A percentile compares a stretch with the other conserved stretches of the same genome.
Evolutionary conservation across 2,797 vertebrate genomes (phyloP).

Genomic region (Eulemur albifrons): DNA sequence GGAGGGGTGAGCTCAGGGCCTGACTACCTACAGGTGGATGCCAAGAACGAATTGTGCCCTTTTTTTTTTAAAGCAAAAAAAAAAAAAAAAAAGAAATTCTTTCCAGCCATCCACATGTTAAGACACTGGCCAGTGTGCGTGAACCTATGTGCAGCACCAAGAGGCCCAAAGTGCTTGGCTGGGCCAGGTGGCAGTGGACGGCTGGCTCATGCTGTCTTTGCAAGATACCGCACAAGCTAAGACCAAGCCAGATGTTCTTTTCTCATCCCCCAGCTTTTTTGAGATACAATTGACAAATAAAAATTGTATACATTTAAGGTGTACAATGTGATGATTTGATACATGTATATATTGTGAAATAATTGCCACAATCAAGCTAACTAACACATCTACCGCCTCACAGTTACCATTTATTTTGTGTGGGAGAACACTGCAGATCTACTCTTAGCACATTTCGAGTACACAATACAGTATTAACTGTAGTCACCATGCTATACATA

Average conservation of each 20-base stretch:
- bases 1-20: background rate
- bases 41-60: background rate
- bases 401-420: too few species aligned
- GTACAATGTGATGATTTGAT: background rate
- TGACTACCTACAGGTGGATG: background rate
- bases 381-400: too few species aligned
- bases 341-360: background rate
- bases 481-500: too few species aligned
- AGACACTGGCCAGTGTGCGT: background rate
- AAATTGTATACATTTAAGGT: too few species aligned
- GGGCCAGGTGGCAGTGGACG: rapidly evolving
- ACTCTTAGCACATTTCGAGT: too few species aligned
- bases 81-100: background rate
- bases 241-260: background rate
- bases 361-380: background rate
- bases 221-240: rapidly evolving
- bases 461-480: background rate
- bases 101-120: background rate
- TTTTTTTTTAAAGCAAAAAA: background rate
- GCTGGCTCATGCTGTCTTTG: background rate
- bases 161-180: rapidly evolving
- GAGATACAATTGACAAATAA: background rate
- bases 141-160: background rate
- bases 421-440: background rate
- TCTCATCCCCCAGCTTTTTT: background rate